Conservation (phyloP, 2,113 vertebrate species). For the Percopsis transmontana region DNA sequence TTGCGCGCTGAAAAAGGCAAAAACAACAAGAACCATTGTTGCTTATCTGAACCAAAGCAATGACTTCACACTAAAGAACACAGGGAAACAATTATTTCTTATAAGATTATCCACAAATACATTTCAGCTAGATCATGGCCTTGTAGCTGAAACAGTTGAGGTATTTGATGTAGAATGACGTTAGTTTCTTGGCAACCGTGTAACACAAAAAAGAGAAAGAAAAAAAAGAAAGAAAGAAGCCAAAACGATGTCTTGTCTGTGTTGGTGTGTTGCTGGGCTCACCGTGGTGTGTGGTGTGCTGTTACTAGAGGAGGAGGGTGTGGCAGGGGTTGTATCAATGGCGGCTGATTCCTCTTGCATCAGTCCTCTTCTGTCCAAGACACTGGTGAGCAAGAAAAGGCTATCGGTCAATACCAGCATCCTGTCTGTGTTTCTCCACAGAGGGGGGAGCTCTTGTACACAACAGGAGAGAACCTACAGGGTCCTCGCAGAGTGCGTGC, state of each 20-base stretch:
- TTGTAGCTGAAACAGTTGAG: too few relatives aligned
- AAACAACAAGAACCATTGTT: neutral
- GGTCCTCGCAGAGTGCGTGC: too few relatives aligned
- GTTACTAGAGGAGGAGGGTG: constrained; percentile 35
- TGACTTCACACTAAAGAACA: neutral
- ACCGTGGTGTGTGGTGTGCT: constrained; percentile 73
- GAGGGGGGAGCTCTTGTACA: neutral
- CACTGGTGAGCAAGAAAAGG: constrained; percentile 61
- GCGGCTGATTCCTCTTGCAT: constrained; percentile 59
- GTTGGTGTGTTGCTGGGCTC: constrained; percentile 32
- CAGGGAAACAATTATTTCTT: too few relatives aligned
- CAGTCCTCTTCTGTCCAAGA: constrained; percentile 81
- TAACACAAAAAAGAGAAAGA: too few relatives aligned
- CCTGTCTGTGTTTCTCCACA: constrained; percentile 18
- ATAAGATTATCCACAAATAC: too few relatives aligned
- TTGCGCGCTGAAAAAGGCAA: constrained; percentile 15
- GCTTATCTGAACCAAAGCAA: constrained; percentile 3
- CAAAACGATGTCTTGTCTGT: too few relatives aligned
- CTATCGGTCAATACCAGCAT: constrained; percentile 31
- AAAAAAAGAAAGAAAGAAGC: too few relatives aligned
- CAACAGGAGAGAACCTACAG: too few relatives aligned
- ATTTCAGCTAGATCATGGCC: neutral
- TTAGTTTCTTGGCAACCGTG: too few relatives aligned
- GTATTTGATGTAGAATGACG: too few relatives aligned
- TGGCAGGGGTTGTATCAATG: constrained; percentile 35